Base-by-base conservation (phyloP, 2,797 vertebrate species). In the Sandelia bainsii region DNA sequence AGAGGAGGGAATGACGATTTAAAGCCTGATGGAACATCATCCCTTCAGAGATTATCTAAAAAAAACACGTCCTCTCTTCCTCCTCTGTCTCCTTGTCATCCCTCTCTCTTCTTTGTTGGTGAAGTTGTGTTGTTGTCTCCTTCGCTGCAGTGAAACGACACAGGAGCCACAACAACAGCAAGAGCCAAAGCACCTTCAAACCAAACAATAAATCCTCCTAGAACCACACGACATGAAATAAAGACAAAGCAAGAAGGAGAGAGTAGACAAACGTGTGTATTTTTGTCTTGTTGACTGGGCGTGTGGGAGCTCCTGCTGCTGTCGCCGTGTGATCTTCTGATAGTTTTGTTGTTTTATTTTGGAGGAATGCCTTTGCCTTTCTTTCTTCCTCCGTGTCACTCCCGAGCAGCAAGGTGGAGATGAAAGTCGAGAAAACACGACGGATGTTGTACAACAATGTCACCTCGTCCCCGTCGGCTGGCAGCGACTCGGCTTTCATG, bases 91-190 rank as follows among this genome's bases (percentile, higher is more conserved):
- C 60, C 64, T 19, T 17, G 14, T 44, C 75, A 40, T 70, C 65
- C 61, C 59, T 32, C 23, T 32, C 23, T 57, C 54, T 58, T 61
- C 23, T 32, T 63, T 69, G 59, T 72, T 59, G 37, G 37, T 89
- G 89, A 92, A 83, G 90, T 87, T 70, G 45, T 45, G 46, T 75
- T 75, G 78, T 87, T 88, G 86, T 91, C 85, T 91, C 84, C 79
- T 46, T 54, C 57, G 64, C 72, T 66, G 80, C 72, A n/a, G 46
- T 71, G 80, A 92, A 83, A 78, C 64, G 80, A 77, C 77, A 69
- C 73, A 56, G 64, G 57, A 80, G 57, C 72, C 80, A 84, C 89
- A 87, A 90, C 89, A 91, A 82, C 77, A 88, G 72, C 82, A 12
- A 59, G 53, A 34, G 67, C 37, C 46, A 54, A 74, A 49, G 72